Conservation (phyloP, 2,888 invertebrate genomes). For the Pedicia rivosa region DNA sequence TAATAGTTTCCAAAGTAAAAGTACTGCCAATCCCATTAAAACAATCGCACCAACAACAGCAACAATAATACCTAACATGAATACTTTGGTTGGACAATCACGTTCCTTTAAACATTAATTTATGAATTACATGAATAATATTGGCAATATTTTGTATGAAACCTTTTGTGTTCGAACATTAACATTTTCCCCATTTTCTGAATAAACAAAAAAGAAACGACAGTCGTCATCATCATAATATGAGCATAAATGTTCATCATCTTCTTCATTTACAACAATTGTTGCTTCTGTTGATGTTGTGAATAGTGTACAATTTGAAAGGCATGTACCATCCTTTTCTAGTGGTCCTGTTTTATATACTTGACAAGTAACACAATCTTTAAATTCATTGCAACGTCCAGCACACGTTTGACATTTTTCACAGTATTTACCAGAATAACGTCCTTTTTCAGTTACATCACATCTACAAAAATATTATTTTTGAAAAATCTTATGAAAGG, state of each 20-base stretch:
- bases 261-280: constrained; percentile 49
- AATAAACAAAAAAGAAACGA: constrained; percentile 76
- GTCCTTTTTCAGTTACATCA: constrained; percentile 43
- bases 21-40: constrained; percentile 77
- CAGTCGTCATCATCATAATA: constrained; percentile 84
- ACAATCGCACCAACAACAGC: constrained; percentile 96
- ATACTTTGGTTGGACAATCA: constrained; percentile 72
- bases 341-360: constrained; percentile 68
- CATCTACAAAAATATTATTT: constrained; percentile 23
- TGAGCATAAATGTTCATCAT: constrained; percentile 65
- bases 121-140: too few species aligned
- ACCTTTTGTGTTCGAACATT: constrained; percentile 56
- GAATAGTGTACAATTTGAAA: constrained; percentile 46
- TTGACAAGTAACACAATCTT: constrained; percentile 87
- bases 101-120: too few species aligned
- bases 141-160: constrained; percentile 38
- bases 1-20: constrained; percentile 91
- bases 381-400: constrained; percentile 78
- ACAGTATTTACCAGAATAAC: constrained; percentile 73
- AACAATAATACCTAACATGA: constrained; percentile 71
- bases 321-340: constrained; percentile 38
- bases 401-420: constrained; percentile 92
- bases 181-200: constrained; percentile 47
- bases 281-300: constrained; percentile 39
- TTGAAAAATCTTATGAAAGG: too few species aligned